Evolutionary conservation across 2,888 invertebrate genomes (phyloP), one percentile per base, ranked within the genome.

Genomic region (Fabriciana adippe): DNA sequence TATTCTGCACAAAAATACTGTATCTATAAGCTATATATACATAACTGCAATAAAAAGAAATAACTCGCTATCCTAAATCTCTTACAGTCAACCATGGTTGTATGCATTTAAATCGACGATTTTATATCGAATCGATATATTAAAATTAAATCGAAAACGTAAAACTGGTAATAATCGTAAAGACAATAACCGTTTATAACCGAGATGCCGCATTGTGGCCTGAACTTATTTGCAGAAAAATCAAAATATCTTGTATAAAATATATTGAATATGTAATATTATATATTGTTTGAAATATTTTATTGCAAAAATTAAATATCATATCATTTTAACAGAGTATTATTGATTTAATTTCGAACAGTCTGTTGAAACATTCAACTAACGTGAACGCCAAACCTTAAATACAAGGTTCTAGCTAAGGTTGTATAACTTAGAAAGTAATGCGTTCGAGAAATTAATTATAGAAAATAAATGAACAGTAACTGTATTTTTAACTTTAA

Each of bases 131-230:
- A 69, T 69, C 57, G 57, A 69, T 68, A 66, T 74, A 73, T 75
- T 74, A 74, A 26, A 75, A 75, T 74, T 73, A 61, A 61, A 61
- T 53, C 69, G 71, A 68, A 72, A 73, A 75, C 71, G 75, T 65
- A 75, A 66, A 71, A 65, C 64, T 66, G 67, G 72, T 75, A 72
- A 78, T 78, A 78, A 76, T 74, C 79, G 76, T 80, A 78, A 80
- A 75, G 79, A 78, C 77, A 77, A 79, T 80, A 76, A 78, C 75
- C 74, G 71, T 68, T 73, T 72, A 76, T 74, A 75, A 72, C 71
- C 53, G 55, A 61, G 53, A 61, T 53, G 35, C 51, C 15, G 18
- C 61, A 31, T 31, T 59, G 35, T 61, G 41, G 64, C 50, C 55
- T 16, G 60, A 55, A 56, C 67, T 61, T 53, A 61, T 53, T 53